These are phyloP conservation scores for Zingel zingel DNA, from an alignment of 2,113 vertebrate genomes.

Conservation along the genomic window DNA sequence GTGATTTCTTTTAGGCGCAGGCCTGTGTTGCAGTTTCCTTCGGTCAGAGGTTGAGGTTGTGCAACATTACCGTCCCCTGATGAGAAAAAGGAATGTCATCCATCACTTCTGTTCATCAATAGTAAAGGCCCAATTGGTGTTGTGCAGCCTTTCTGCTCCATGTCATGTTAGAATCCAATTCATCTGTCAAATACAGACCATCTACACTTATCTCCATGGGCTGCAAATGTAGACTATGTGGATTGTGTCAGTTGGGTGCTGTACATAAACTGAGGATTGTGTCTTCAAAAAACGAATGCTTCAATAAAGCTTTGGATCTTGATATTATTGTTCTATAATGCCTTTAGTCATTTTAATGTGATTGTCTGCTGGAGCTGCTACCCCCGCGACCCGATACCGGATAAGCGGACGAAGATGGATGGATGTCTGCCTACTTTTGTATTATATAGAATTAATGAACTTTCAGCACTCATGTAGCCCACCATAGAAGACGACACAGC, in stretches of 20 bases:
- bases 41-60: conserved; percentile 52
- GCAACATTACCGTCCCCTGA: conserved; percentile 51
- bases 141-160: not conserved
- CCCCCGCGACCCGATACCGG: no score
- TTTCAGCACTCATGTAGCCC: not conserved
- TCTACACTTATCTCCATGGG: not conserved
- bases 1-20: conserved; percentile 65
- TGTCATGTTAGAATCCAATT: conserved; percentile 1
- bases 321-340: not conserved
- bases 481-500: not conserved
- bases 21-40: conserved; percentile 66
- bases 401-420: no score
- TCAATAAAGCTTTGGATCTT: not conserved
- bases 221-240: not conserved
- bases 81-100: conserved; percentile 43
- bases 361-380: no score
- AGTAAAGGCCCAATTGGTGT: conserved; percentile 3
- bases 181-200: conserved; percentile 16
- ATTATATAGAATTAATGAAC: not conserved
- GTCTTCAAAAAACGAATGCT: not conserved
- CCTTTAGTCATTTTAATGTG: not conserved
- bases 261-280: conserved; percentile 3
- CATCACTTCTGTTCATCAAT: conserved; percentile 36
- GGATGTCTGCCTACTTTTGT: not conserved
- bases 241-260: not conserved